Conservation (phyloP, 37 sponge, comb jelly and placozoan genomes). For the Lycopodina hypogea region DNA sequence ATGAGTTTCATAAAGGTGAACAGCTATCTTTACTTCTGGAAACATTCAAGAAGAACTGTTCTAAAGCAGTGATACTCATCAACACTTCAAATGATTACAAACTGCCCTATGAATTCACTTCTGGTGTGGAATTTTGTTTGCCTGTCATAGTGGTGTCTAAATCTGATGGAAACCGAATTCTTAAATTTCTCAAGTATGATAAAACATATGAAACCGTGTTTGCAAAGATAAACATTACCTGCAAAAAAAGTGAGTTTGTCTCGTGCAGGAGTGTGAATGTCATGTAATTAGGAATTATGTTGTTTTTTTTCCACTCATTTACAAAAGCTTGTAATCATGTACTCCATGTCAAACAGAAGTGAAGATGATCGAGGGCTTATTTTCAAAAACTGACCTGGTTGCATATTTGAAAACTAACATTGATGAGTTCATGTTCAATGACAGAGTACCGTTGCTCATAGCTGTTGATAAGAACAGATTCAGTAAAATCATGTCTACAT, state of each 20-base stretch:
- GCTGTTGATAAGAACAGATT: constrained; percentile 19
- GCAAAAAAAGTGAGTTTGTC: too few species aligned
- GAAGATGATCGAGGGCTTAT: not conserved
- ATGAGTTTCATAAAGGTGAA: constrained; percentile 28
- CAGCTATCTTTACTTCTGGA: not conserved
- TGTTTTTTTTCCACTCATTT: not conserved
- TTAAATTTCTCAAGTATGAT: constrained; percentile 11
- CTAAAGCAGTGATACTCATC: constrained; percentile 23
- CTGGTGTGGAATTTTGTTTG: not conserved
- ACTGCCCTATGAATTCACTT: constrained; percentile 4
- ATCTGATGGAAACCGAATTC: constrained; percentile 31
- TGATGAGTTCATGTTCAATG: constrained; percentile 40
- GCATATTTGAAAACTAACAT: constrained; percentile 36
- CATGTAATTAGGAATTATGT: too few species aligned
- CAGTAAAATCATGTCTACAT: constrained; percentile 36
- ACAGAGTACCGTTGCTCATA: constrained; percentile 4
- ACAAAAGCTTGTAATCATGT: not conserved
- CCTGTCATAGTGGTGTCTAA: constrained; percentile 25
- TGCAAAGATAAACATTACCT: constrained; percentile 29
- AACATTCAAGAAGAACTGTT: constrained; percentile 7
- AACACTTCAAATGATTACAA: constrained; percentile 25
- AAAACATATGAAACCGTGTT: constrained; percentile 2
- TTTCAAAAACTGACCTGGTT: not conserved
- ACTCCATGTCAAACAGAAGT: too few species aligned
- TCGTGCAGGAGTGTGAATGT: too few species aligned